Percentiles rank a stretch among this genome's conserved stretches.
These are phyloP conservation scores for Epistrophe grossulariae DNA, from an alignment of 2,888 invertebrate species.

Conservation along the genomic window DNA sequence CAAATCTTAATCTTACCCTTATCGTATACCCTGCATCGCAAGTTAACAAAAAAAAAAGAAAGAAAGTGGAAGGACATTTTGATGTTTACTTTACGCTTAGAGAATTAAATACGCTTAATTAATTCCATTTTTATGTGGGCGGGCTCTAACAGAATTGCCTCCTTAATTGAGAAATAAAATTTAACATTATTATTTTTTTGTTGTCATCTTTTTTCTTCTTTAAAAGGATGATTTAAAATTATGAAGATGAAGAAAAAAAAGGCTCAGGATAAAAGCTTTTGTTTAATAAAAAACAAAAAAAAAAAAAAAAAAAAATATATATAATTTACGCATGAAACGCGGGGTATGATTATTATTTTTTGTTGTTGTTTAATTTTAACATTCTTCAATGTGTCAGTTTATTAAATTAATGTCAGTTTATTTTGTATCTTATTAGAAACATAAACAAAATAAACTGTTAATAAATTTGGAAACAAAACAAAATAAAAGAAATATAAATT, in stretches of 20 bases:
- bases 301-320: no score
- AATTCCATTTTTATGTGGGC: slow-evolving; percentile 73
- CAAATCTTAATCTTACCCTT: background rate
- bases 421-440: slow-evolving; percentile 2
- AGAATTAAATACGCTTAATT: slow-evolving; percentile 73
- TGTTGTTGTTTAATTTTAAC: background rate
- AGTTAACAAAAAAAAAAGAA: background rate
- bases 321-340: background rate
- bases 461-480: slow-evolving; percentile 4
- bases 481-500: background rate
- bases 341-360: background rate
- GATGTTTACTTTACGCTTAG: slow-evolving; percentile 60
- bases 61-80: slow-evolving; percentile 45
- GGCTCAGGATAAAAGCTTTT: slow-evolving; percentile 10
- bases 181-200: slow-evolving; percentile 19
- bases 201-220: background rate
- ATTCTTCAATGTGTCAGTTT: slow-evolving; percentile 27
- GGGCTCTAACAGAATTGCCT: slow-evolving; percentile 51
- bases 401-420: slow-evolving; percentile 18
- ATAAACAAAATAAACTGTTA: slow-evolving; percentile 24
- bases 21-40: background rate
- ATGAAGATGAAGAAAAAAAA: slow-evolving; percentile 16
- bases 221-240: slow-evolving; percentile 20
- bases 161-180: slow-evolving; percentile 52
- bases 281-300: background rate